Percentiles rank a stretch among this genome's conserved stretches.
Evolutionary conservation across 2,888 invertebrate genomes (phyloP).

Genomic region (Sphaerophoria rueppellii): DNA sequence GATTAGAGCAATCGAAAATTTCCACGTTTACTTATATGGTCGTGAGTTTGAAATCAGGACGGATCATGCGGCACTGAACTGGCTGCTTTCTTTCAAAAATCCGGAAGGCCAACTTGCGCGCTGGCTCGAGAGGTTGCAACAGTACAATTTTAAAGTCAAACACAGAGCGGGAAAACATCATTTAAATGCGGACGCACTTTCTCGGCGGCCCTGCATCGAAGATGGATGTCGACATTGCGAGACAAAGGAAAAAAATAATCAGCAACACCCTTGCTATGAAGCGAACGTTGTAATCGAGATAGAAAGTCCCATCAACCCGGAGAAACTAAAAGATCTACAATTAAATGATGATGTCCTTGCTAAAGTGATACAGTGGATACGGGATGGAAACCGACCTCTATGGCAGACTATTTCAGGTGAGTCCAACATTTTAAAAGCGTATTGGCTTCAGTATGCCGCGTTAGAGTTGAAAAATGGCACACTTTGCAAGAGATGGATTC

Average conservation of each 20-base stretch:
- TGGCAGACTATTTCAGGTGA: slow-evolving; percentile 1
- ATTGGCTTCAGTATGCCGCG: slow-evolving; percentile 6
- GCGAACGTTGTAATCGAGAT: neutral
- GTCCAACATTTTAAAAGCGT: slow-evolving; percentile 19
- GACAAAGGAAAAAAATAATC: neutral
- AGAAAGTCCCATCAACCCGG: neutral
- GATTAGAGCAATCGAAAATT: slow-evolving; percentile 19
- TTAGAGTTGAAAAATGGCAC: neutral
- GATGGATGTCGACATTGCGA: slow-evolving; percentile 2
- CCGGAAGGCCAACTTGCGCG: neutral
- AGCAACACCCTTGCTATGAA: neutral
- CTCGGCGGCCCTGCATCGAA: slow-evolving; percentile 4
- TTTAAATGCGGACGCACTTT: slow-evolving; percentile 11
- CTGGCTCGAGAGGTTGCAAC: slow-evolving; percentile 4
- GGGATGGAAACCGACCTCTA: slow-evolving; percentile 1
- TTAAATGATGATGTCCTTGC: slow-evolving; percentile 1
- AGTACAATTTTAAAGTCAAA: slow-evolving; percentile 4
- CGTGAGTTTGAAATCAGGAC: slow-evolving; percentile 15
- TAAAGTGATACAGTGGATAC: neutral
- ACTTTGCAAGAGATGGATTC: slow-evolving; percentile 7
- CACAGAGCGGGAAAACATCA: neutral
- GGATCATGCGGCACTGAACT: slow-evolving; percentile 24
- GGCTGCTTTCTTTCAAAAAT: slow-evolving; percentile 1
- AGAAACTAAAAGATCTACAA: neutral
- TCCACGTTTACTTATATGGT: slow-evolving; percentile 17